A percentile compares a stretch with the other conserved stretches of the same genome.
These are phyloP conservation scores for Periparus ater DNA, from an alignment of 2,797 vertebrate species.

Conservation along the genomic window DNA sequence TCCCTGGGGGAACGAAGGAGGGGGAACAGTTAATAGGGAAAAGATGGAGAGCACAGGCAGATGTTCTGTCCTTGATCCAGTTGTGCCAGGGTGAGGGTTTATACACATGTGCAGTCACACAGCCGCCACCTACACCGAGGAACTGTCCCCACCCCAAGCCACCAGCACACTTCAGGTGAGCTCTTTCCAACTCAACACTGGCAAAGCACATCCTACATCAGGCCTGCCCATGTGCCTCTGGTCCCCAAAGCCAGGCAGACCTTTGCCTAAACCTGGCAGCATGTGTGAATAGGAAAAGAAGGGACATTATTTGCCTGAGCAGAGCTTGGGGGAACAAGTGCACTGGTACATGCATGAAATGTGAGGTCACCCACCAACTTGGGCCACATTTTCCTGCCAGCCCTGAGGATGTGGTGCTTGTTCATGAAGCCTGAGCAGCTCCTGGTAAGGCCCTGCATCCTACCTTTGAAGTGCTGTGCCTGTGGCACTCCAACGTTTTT, in stretches of 20 bases:
- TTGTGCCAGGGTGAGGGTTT: neutral
- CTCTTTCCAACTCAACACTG: neutral
- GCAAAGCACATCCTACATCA: neutral
- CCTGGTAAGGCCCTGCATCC: neutral
- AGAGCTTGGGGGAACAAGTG: neutral
- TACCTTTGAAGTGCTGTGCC: constrained; percentile 78
- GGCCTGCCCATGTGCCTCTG: rapidly evolving
- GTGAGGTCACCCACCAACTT: neutral
- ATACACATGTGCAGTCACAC: rapidly evolving
- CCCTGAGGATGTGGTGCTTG: neutral
- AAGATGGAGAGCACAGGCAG: neutral
- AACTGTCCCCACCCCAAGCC: neutral
- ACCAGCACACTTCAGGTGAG: neutral
- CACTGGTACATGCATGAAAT: neutral
- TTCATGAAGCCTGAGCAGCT: neutral
- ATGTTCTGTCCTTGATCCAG: neutral
- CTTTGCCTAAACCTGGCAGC: neutral
- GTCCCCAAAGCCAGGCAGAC: neutral
- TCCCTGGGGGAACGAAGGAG: constrained; percentile 67
- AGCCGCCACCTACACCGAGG: neutral
- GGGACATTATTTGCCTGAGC: rapidly evolving
- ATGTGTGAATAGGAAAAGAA: rapidly evolving
- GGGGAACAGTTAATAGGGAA: neutral
- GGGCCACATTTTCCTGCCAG: rapidly evolving
- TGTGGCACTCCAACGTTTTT: neutral